phyloP scores from a whole-genome alignment of 2,888 invertebrate genomes.

The Plebejus melissa region DNA sequence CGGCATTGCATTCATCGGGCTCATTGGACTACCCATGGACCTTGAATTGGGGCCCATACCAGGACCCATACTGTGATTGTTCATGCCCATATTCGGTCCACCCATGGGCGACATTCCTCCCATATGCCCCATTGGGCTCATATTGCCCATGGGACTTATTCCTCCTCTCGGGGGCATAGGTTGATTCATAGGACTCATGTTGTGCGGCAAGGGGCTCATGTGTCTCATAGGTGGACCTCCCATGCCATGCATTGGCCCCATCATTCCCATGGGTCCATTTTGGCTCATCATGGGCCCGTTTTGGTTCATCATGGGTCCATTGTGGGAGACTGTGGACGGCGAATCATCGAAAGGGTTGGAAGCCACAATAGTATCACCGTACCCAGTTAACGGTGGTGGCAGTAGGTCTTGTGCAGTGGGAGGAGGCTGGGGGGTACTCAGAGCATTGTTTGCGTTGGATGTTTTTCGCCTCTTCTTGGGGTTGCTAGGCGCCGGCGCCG shows the following conservation, averaged over 20 bases:
- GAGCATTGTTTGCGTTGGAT: conserved; percentile 82
- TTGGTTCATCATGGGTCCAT: conserved; percentile 81
- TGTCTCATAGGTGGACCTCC: conserved; percentile 82
- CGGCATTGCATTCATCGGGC: conserved; percentile 85
- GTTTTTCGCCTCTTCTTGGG: conserved; percentile 93
- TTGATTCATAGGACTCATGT: conserved; percentile 81
- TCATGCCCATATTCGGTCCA: conserved; percentile 83
- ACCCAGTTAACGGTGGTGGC: conserved; percentile 92
- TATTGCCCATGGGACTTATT: conserved; percentile 84
- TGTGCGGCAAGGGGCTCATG: conserved; percentile 80
- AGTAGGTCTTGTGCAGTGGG: conserved; percentile 88
- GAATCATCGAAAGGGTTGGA: conserved; percentile 97
- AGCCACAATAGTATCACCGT: conserved; percentile 95
- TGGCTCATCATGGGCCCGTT: conserved; percentile 84
- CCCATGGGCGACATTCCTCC: conserved; percentile 85
- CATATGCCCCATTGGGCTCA: conserved; percentile 85
- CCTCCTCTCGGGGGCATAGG: conserved; percentile 82
- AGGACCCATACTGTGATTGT: conserved; percentile 81
- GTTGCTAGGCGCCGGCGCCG: conserved; percentile 88
- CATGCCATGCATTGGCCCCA: conserved; percentile 81
- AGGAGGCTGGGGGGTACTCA: conserved; percentile 83
- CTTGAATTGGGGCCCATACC: conserved; percentile 77
- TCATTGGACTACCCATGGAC: conserved; percentile 86
- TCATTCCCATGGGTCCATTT: conserved; percentile 83
- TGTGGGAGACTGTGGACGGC: conserved; percentile 81